Conservation (phyloP, 2,113 vertebrate genomes). For the Hiodon alosoides region DNA sequence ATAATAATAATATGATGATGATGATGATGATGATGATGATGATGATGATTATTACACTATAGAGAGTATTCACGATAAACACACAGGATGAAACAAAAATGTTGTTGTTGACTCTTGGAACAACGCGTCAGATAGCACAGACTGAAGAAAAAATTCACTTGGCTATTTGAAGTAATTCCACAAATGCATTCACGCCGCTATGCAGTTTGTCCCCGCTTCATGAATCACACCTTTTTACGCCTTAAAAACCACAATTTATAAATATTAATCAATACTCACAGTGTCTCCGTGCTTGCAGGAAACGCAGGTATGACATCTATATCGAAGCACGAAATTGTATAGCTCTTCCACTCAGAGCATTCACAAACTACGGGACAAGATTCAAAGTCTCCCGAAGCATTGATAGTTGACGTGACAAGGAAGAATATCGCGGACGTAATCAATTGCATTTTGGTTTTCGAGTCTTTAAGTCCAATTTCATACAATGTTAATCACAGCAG, state of each 20-base stretch:
- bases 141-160: no score
- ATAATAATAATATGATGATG: no score
- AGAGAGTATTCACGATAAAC: no score
- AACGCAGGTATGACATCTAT: slow-evolving; percentile 74
- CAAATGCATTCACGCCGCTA: neutral
- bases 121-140: no score
- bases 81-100: no score
- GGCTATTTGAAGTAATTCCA: no score
- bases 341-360: slow-evolving; percentile 72
- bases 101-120: no score
- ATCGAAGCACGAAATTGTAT: slow-evolving; percentile 76
- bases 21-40: no score
- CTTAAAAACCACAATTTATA: neutral
- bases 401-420: slow-evolving; percentile 35
- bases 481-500: neutral
- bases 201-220: neutral
- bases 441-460: slow-evolving; percentile 46
- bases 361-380: slow-evolving; percentile 69
- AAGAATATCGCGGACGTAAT: slow-evolving; percentile 42
- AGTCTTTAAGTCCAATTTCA: neutral
- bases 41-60: no score
- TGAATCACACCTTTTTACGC: neutral
- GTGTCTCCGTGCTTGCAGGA: slow-evolving; percentile 72
- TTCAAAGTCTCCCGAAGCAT: slow-evolving; percentile 28
- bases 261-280: slow-evolving; percentile 73